Evolutionary conservation across 2,113 vertebrate species (phyloP), one percentile per base, ranked within the genome.

Genomic region (Pachycephala philippinensis): DNA sequence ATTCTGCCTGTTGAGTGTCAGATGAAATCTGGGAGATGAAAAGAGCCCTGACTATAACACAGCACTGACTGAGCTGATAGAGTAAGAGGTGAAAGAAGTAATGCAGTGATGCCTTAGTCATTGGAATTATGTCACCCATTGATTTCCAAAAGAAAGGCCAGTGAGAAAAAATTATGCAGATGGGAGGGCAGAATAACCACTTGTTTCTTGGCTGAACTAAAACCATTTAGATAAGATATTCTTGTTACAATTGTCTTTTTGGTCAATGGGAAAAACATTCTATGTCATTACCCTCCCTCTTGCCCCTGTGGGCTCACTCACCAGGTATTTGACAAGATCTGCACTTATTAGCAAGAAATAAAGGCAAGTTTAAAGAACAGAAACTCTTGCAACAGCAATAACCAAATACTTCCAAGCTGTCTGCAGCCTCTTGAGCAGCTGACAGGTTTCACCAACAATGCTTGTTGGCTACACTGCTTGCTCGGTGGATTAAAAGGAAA

Each of bases 391-490:
- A n/a, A 24, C 11, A 71, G 81, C 87, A 94, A 30, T 27, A 64
- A 93, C 20, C 75, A 91, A 90, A 95, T 33, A 84, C 28, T 87
- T 92, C 12, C 13, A 63, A 89, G 82, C 89, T 97, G 91, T 64
- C 93, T 80, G 7, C 16, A 37, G 89, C 70, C 93, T 90, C 83
- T 22, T 24, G 80, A 95, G 66, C 42, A 94, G 92, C 84, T 93
- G 88, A 95, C 75, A 75, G 53, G 61, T 89, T 82, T 97, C 93
- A 97, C 70, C 44, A n/a, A 77, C 56, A 88, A 39, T 9, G 21
- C 35, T 69, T 64, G 47, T 49, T 71, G 63, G 45, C 56, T 84
- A 52, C n/a, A 14, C 37, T 26, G 56, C 79, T 93, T 77, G 57
- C 95, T 91, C 74, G 54, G 20, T 21, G 63, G 79, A 77, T 56